Base-by-base conservation (phyloP, 1,140 invertebrate species). In the Drosophila santomea region DNA sequence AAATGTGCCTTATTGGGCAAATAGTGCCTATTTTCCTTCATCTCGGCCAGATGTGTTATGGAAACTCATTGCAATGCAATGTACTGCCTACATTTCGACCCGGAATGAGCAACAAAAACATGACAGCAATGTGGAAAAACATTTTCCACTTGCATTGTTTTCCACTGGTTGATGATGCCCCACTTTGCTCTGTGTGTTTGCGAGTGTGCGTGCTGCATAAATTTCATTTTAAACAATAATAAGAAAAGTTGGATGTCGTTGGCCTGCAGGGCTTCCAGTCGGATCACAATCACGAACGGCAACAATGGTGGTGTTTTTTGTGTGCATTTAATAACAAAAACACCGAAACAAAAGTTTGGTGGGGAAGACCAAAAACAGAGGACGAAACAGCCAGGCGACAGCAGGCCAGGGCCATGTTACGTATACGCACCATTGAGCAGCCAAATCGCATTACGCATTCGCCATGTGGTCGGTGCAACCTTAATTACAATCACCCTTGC, bases 191-290 rank as follows among this genome's bases (percentile, higher is more conserved):
- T 64, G 28, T 56, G 41, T 6, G 41, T 28, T 0, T 54, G 20
- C n/a, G 38, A 62, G 43, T 67, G 63, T 67, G 41, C 61, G 68
- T 51, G 61, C 56, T 58, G 61, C 48, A 78, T 76, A 58, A 69
- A 82, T 79, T 73, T 73, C 83, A 83, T 74, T 86, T 83, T 76
- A 44, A 72, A 79, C 72, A 83, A 83, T 83, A 88, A 88, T 83
- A 89, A 79, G 72, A 89, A 88, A 88, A 89, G 83, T 89, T 89
- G 79, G 60, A 61, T 73, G 79, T 45, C 66, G 69, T 82, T 79
- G 77, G 83, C 71, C 79, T 59, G 79, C 56, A 56, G 84, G 43
- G 61, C 63, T 71, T 56, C 44, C 44, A 79, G 79, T 68, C 55
- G 73, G 66, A 83, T 83, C 71, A 67, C 60, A 78, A 75, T 72